phyloP scores from a whole-genome alignment of 2,888 invertebrate genomes.

The Mechanitis mazaeus region DNA sequence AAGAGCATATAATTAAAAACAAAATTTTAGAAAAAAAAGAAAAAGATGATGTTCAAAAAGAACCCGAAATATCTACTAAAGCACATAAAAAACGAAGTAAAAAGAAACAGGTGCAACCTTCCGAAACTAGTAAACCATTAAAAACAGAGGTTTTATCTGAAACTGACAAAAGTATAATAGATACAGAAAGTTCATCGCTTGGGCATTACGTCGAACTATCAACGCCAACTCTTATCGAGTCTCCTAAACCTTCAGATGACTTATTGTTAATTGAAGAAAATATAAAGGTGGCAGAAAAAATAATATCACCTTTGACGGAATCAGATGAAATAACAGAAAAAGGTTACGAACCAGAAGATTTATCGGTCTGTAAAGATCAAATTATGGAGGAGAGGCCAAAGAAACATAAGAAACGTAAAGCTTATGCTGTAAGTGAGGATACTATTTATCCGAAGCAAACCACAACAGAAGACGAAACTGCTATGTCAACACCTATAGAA shows the following conservation, averaged over 20 bases:
- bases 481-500: slow-evolving; percentile 48
- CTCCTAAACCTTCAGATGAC: slow-evolving; percentile 59
- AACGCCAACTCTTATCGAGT: slow-evolving; percentile 66
- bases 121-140: slow-evolving; percentile 45
- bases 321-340: slow-evolving; percentile 45
- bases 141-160: slow-evolving; percentile 46
- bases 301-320: slow-evolving; percentile 16
- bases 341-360: slow-evolving; percentile 85
- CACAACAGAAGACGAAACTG: slow-evolving; percentile 60
- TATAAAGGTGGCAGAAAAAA: slow-evolving; percentile 10
- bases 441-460: slow-evolving; percentile 59
- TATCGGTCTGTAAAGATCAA: slow-evolving; percentile 62
- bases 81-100: slow-evolving; percentile 52
- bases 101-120: slow-evolving; percentile 76
- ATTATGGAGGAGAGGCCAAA: slow-evolving; percentile 67
- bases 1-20: slow-evolving; percentile 26
- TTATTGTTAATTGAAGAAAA: slow-evolving; percentile 26
- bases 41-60: slow-evolving; percentile 33
- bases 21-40: slow-evolving; percentile 4
- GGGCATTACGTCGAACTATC: slow-evolving; percentile 65
- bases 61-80: slow-evolving; percentile 40
- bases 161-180: slow-evolving; percentile 55
- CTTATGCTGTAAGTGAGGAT: slow-evolving; percentile 56
- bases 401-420: slow-evolving; percentile 69
- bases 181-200: slow-evolving; percentile 63